Evolutionary conservation across 2,888 invertebrate species (phyloP).

Genomic region (Hymenopus coronatus): DNA sequence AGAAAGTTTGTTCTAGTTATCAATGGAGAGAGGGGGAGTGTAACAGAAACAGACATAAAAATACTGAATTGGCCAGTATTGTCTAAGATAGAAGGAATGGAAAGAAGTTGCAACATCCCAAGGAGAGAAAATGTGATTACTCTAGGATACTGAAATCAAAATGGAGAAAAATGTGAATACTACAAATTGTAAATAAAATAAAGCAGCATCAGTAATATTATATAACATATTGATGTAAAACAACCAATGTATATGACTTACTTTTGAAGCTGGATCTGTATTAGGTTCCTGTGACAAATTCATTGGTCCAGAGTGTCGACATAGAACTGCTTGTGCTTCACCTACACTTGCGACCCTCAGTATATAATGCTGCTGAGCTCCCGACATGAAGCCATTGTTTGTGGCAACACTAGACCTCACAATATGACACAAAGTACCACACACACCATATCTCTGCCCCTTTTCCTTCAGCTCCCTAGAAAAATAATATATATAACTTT

Average conservation of each 20-base stretch:
- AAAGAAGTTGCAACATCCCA: too few relatives aligned
- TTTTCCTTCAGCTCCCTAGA: slow-evolving; percentile 64
- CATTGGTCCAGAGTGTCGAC: slow-evolving; percentile 40
- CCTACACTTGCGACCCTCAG: slow-evolving; percentile 74
- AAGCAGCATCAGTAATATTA: neutral
- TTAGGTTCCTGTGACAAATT: slow-evolving; percentile 2
- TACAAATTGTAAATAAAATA: neutral
- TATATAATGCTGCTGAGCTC: slow-evolving; percentile 51
- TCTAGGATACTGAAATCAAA: too few relatives aligned
- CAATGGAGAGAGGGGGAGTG: too few relatives aligned
- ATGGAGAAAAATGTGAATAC: too few relatives aligned
- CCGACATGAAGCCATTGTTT: slow-evolving; percentile 16
- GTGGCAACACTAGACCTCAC: slow-evolving; percentile 50
- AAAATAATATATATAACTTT: neutral
- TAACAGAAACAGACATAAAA: too few relatives aligned
- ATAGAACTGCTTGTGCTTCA: slow-evolving; percentile 71
- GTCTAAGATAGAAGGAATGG: too few relatives aligned
- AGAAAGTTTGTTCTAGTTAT: too few relatives aligned
- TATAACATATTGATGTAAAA: too few relatives aligned
- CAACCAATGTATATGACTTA: neutral
- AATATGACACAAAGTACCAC: slow-evolving; percentile 71
- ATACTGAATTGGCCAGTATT: too few relatives aligned
- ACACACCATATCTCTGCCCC: slow-evolving; percentile 70
- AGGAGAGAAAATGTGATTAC: too few relatives aligned
- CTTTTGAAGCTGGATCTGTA: neutral